phyloP scores from a whole-genome alignment of 2,888 invertebrate species.

The Pammene fasciana region DNA sequence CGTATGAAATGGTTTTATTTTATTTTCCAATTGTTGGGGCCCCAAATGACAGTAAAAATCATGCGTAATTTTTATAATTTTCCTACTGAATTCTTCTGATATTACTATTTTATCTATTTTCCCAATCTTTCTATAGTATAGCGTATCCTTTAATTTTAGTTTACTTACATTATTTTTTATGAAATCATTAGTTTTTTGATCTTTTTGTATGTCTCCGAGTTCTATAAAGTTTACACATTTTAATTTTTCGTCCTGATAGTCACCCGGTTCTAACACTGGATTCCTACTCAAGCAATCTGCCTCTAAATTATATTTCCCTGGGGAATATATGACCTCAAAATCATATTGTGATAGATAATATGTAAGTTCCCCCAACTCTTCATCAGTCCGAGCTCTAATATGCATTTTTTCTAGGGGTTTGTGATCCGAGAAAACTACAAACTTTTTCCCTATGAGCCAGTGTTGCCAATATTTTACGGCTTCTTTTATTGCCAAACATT shows the following conservation, averaged over 20 bases:
- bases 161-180: no score
- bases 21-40: no score
- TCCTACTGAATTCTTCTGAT: no score
- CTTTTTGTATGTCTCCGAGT: neutral
- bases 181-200: neutral
- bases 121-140: no score
- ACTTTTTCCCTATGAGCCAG: slow-evolving; percentile 7
- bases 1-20: no score
- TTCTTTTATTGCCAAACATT: neutral
- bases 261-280: neutral
- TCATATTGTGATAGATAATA: slow-evolving; percentile 3
- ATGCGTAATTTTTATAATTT: no score
- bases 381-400: neutral
- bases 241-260: neutral
- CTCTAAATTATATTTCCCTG: neutral
- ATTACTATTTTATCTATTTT: no score
- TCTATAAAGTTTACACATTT: neutral
- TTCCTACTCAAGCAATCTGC: slow-evolving; percentile 10
- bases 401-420: slow-evolving; percentile 6
- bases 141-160: no score
- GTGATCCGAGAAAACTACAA: slow-evolving; percentile 6
- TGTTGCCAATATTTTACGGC: neutral
- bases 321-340: neutral
- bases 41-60: no score
- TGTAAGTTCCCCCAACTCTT: neutral